Evolutionary conservation across 1,140 invertebrate genomes (phyloP), one percentile per base, ranked within the genome.

Genomic region (Drosophila nigromelanica): DNA sequence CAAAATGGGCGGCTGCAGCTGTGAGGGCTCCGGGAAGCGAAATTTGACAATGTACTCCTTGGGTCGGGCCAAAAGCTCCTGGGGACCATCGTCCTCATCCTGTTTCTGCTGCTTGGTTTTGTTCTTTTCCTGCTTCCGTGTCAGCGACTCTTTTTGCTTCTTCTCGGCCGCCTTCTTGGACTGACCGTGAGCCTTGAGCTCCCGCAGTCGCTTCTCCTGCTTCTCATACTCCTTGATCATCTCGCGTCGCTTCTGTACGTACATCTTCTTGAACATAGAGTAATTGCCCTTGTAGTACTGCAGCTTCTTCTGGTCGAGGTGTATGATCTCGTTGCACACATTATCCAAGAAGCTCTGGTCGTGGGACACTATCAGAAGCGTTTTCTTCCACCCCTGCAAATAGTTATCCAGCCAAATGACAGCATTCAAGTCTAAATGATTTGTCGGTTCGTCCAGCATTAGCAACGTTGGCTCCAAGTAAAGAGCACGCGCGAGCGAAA

Each of bases 331-430:
- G 73, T 99, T 99, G 92, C 98, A 99, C 4, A 99, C 98, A 91
- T 99, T 99, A 91, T 99, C 98, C 61, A 99, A 95, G 93, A 99
- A 99, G 89, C 98, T 98, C 92, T 99, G 98, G 93, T 99, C 98
- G 94, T 99, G 99, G 82, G 98, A 99, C 10, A 99, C 98, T 63
- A 99, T 97, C 3, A 99, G 91, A 2, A 99, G 92, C 0, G 99
- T 99, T 89, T 99, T 99, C 92, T 99, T 99, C 98, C 98, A 99
- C 2, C 94, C 95, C 94, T 99, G 98, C 12, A 99, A 93, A 92
- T 99, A 99, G 91, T 99, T 99, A 90, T 99, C 98, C 10, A 99
- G 93, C 99, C 99, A 99, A 94, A 99, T 99, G 52, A 99, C 98
- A 75, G 98, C 98, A 92, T 99, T 99, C 15, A 99, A 93, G 95